Base-by-base conservation (phyloP, 1,140 invertebrate genomes). In the Plutomurus gul region DNA sequence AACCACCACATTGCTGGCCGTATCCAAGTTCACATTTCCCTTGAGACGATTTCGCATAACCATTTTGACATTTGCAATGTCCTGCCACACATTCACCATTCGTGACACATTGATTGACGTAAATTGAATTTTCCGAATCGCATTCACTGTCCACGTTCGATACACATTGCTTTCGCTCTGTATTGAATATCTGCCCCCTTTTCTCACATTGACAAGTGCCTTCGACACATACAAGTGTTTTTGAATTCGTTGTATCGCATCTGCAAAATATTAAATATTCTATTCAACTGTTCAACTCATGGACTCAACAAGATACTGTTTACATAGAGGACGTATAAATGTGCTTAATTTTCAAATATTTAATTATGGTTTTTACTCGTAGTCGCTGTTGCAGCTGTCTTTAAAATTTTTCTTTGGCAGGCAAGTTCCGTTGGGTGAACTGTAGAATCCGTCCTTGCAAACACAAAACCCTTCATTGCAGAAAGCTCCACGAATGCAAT, bases 391-490 rank as follows among this genome's bases (percentile, higher is more conserved):
- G 30, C 77, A 79, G 0, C n/a, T 10, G 37, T 75, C 77, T 33
- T 79, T 75, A 16, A 73, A 46, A 1, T 30, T 0, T 33, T 79
- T 79, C 49, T 79, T 79, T 20, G n/a, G 22, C 1, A 43, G 13
- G 40, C 77, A 79, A 0, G 36, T 74, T 4, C 76, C 76, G 18
- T 51, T 51, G 33, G 4, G 6, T 16, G 30, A 72, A 10, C 51
- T 39, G 65, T 78, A 78, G 36, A 40, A 78, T 20, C 72, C 77
- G 40, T 79, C 77, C 1, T 46, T 40, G 22, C 71, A 79, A 6
- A 43, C 36, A 46, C 72, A 79, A 60, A 75, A 25, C 4, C 77
- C 30, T n/a, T 27, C 65, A 27, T 60, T 43, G 25, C 77, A 79
- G 18, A 74, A 16, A 16, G 71, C 77, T 18, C 77, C 77, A 22